Percentiles rank a stretch among this genome's conserved stretches.
Conservation (phyloP, 2,888 invertebrate genomes). For the Euproctis similis region DNA sequence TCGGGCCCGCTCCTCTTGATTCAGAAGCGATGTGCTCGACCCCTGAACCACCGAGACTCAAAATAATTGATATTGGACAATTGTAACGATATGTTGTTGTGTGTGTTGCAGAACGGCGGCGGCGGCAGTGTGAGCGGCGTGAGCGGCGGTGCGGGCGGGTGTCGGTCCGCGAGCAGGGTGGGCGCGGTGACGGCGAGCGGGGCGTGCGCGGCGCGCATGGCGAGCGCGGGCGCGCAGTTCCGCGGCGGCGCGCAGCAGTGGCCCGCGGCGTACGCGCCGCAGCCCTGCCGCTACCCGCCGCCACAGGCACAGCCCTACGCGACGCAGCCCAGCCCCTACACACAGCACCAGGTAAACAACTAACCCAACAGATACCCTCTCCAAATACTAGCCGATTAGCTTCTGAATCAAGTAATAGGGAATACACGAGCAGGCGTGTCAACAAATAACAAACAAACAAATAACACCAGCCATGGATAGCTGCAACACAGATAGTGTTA, state of each 20-base stretch:
- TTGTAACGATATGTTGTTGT: background rate
- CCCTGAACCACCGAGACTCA: too few species aligned
- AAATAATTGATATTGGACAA: too few species aligned
- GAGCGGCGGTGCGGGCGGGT: slow-evolving; percentile 62
- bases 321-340: slow-evolving; percentile 61
- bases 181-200: slow-evolving; percentile 67
- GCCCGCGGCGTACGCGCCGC: slow-evolving; percentile 68
- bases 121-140: slow-evolving; percentile 66
- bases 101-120: slow-evolving; percentile 53
- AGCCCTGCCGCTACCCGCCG: slow-evolving; percentile 72
- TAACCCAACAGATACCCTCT: too few species aligned
- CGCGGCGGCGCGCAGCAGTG: slow-evolving; percentile 72
- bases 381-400: too few species aligned
- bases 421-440: too few species aligned
- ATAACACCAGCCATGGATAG: too few species aligned
- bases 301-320: slow-evolving; percentile 66
- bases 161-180: slow-evolving; percentile 59
- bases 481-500: too few species aligned
- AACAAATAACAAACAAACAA: too few species aligned
- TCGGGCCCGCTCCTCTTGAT: too few species aligned
- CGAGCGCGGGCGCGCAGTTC: slow-evolving; percentile 71
- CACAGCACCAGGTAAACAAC: slow-evolving; percentile 66
- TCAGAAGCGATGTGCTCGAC: too few species aligned
- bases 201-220: slow-evolving; percentile 74
- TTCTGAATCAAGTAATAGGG: too few species aligned